Evolutionary conservation across 1,140 invertebrate genomes (phyloP), one percentile per base, ranked within the genome.

Genomic region (Drosophila malerkotliana): DNA sequence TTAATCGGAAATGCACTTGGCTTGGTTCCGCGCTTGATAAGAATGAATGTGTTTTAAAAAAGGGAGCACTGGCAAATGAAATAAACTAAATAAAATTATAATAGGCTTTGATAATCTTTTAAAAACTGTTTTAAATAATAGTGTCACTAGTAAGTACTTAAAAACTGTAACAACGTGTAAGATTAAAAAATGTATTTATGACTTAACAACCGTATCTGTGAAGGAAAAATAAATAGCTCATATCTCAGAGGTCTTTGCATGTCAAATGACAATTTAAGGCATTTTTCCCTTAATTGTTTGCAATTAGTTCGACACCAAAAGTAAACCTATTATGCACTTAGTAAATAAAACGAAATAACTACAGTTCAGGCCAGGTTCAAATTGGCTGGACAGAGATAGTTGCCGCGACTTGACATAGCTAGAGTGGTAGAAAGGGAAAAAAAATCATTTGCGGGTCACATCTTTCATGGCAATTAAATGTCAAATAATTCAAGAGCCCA

Each of bases 251-350:
- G 8, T 47, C 10, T 28, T 69, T 58, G 76, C 79, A 74, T 85
- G 81, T 61, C n/a, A 47, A 51, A n/a, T 44, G 30, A 61, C 30
- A 63, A 68, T 85, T 74, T 79, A 4, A 41, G 32, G 44, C 55
- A 64, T 77, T 30, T 77, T 72, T 61, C 34, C 34, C 51, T 44
- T 80, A 74, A 84, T 85, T 85, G 73, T 59, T 69, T 66, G 64
- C 73, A 85, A 85, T 84, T 84, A 81, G 77, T 64, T 24, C 12
- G 21, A 73, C 59, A 63, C 57, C 52, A 41, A 49, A 54, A 49
- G 51, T 48, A 60, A 59, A 59, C 61, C 58, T 30, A 84, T 84
- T 84, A 84, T 77, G 67, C 52, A 72, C 55, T 69, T 64, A 58
- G 57, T 32, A 45, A 63, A 51, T 37, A 28, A 34, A 9, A 8